A percentile compares a stretch with the other conserved stretches of the same genome.
These are phyloP conservation scores for Sceloporus tristichus DNA, from an alignment of 2,113 vertebrate species.

Conservation along the genomic window DNA sequence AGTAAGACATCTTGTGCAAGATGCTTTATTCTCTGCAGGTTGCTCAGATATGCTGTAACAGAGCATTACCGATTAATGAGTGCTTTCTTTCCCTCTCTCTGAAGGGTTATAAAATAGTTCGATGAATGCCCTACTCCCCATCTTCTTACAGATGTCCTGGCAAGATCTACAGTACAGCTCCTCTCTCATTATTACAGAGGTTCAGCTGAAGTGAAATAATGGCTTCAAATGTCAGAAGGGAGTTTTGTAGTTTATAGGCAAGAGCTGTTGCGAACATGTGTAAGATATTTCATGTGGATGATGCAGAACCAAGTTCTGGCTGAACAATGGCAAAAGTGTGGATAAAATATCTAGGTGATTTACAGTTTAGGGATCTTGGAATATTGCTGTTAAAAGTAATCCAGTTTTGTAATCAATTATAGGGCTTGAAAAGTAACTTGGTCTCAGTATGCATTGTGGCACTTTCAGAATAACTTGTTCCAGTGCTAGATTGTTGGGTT, in stretches of 20 bases:
- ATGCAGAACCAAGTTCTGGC: constrained; percentile 31
- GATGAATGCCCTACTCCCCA: constrained; percentile 36
- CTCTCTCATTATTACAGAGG: not conserved
- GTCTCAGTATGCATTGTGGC: too few relatives aligned
- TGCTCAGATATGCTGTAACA: constrained; percentile 53
- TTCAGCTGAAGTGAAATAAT: constrained; percentile 38
- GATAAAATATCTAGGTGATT: constrained; percentile 10
- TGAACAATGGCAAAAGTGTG: not conserved
- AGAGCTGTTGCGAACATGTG: not conserved
- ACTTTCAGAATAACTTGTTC: too few relatives aligned
- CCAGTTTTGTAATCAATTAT: too few relatives aligned
- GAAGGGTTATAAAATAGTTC: constrained; percentile 48
- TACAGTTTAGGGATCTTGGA: not conserved
- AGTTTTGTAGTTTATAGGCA: constrained; percentile 12
- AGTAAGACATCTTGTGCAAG: constrained; percentile 51
- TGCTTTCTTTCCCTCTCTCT: constrained; percentile 10
- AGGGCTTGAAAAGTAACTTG: too few relatives aligned
- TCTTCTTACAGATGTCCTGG: constrained; percentile 46
- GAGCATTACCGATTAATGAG: constrained; percentile 51
- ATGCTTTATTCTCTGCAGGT: constrained; percentile 51
- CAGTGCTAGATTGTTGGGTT: too few relatives aligned
- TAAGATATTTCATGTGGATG: rapidly evolving
- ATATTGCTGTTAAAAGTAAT: too few relatives aligned
- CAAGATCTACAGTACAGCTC: constrained; percentile 18
- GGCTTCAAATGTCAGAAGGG: constrained; percentile 28